Evolutionary conservation across 2,888 invertebrate genomes (phyloP), one percentile per base, ranked within the genome.

Genomic region (Dendrolimus pini): DNA sequence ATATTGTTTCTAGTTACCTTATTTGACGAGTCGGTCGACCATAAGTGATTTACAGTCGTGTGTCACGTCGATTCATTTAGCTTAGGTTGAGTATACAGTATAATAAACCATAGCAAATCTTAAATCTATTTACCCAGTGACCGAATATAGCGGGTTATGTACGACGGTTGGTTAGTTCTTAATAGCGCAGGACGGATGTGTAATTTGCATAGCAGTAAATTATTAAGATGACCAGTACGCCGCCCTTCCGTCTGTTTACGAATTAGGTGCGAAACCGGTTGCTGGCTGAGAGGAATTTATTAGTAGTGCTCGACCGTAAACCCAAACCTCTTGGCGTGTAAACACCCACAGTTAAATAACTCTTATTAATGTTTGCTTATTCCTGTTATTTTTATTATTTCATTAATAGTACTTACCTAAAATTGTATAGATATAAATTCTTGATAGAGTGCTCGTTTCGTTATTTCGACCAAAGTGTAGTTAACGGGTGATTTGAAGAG

Each of bases 161-260:
- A 55, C n/a, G 52, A 52, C 41, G 54, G 56, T 61, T 57, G 57
- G 54, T 60, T 58, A 58, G 58, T 60, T 61, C 61, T 60, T 60
- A 58, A 58, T 62, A 60, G 63, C 62, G 62, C 65, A 66, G 71
- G 66, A 70, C 79, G 80, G 81, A 80, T 75, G 67, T 72, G 69
- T 69, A 74, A 81, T 81, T 82, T 80, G 79, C 80, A 82, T 81
- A 70, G 71, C 71, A 71, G 72, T 82, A 81, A 77, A 78, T 82
- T 78, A 80, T 72, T 72, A 75, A 78, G 77, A 77, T 78, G 79
- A 73, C 77, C 72, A 73, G 71, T 71, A 68, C 68, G 72, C 68
- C 67, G 70, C 69, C 69, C 76, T 77, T 77, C 74, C 77, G 74
- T 65, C 68, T 72, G 75, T 71, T 74, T 77, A 78, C 75, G 74